Evolutionary conservation across 2,797 vertebrate species (phyloP).

Genomic region (Pogoniulus pusillus): DNA sequence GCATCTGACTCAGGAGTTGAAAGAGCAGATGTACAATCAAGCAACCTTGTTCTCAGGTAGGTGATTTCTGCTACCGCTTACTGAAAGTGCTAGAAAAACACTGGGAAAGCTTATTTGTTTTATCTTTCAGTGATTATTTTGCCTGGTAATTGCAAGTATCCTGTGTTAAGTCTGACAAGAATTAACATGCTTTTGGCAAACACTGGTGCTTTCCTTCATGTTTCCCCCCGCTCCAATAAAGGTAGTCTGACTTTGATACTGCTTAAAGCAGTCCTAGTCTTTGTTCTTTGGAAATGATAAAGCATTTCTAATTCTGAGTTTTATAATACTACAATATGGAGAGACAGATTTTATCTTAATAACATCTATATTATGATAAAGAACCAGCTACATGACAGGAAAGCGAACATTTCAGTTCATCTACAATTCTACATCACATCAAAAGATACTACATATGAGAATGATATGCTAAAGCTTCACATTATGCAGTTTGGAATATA

Average conservation of each 20-base stretch:
- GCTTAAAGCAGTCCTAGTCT: constrained; percentile 54
- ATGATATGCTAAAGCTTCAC: constrained; percentile 32
- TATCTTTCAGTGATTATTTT: constrained; percentile 15
- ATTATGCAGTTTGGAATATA: constrained; percentile 24
- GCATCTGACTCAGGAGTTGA: not conserved
- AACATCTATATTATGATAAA: constrained; percentile 75
- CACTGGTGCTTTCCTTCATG: constrained; percentile 61
- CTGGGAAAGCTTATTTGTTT: not conserved
- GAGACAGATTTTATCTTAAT: constrained; percentile 78
- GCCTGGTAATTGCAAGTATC: constrained; percentile 24
- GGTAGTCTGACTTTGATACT: constrained; percentile 70
- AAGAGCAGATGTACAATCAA: not conserved
- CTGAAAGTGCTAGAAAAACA: not conserved
- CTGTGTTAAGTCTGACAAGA: constrained; percentile 62
- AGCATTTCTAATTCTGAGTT: constrained; percentile 72
- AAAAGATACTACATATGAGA: constrained; percentile 41
- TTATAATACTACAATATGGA: constrained; percentile 71
- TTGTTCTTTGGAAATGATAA: constrained; percentile 71
- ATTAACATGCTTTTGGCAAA: constrained; percentile 70
- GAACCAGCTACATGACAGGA: constrained; percentile 63
- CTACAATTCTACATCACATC: constrained; percentile 55
- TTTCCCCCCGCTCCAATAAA: constrained; percentile 50
- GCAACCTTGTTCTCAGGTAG: not conserved
- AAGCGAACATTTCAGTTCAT: constrained; percentile 66
- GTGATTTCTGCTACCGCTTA: not conserved